Base-by-base conservation (phyloP, 2,888 invertebrate species). In the Sabatieria punctata region DNA sequence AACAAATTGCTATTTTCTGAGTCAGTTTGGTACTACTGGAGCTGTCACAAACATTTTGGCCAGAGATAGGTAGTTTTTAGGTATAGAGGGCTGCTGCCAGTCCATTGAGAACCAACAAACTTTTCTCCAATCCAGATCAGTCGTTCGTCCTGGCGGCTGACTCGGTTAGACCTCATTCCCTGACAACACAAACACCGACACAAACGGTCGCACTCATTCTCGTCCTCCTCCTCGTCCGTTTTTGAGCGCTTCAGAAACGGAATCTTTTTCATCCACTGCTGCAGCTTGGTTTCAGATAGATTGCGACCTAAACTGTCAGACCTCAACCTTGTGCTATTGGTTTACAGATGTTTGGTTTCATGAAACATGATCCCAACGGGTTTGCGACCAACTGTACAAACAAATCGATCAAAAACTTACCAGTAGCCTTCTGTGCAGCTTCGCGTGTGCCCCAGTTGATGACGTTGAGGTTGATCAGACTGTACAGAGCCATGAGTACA, bases 361-460 rank as follows among this genome's bases (percentile, higher is more conserved):
- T n/a, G n/a, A n/a, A n/a, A n/a, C n/a, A n/a, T 8, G 15, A 30
- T 30, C 30, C 15, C 37, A 6, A 8, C 19, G 18, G 6, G 6
- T 18, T 11, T 18, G 37, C 37, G 13, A 37, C 6, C 37, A 11
- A 37, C 37, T 11, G n/a, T 18, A 6, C 37, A 11, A 11, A 6
- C 37, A 11, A 6, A 37, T 6, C 6, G 37, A 11, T 18, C n/a
- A 6, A 6, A 19, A 25, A 11, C 41, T 57, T 51, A 13, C 61
- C 61, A 24, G 58, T 60, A 6, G 62, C 62, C 59, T 68, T 72
- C 46, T 64, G 65, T 6, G 63, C 65, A 11, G 72, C 78, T 65
- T 89, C 91, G 50, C 91, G 72, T 0, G 91, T 91, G 4, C 91
- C 91, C 91, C 91, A 91, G 1, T 82, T 79, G 2, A 91, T 82